These are phyloP conservation scores for Dermochelys coriacea DNA, from an alignment of 2,797 vertebrate species.

Conservation along the genomic window DNA sequence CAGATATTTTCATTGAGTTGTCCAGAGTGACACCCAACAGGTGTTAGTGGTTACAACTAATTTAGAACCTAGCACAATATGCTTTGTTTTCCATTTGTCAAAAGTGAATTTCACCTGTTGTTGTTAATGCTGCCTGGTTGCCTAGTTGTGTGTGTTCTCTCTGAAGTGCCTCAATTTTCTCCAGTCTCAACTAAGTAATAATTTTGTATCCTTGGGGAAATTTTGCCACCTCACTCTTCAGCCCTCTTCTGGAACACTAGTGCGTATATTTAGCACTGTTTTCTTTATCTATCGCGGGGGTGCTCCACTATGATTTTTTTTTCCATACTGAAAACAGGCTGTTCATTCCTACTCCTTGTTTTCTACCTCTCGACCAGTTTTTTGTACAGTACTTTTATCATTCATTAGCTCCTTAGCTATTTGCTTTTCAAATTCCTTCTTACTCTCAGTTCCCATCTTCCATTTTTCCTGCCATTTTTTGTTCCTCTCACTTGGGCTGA, in stretches of 20 bases:
- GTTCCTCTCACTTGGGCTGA: neutral
- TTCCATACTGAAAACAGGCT: neutral
- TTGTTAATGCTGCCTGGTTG: neutral
- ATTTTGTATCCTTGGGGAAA: neutral
- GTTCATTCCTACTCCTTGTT: neutral
- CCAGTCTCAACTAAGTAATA: accelerated
- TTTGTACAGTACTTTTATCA: no score
- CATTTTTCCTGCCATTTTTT: neutral
- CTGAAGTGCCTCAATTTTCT: neutral
- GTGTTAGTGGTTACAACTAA: slow-evolving; percentile 34
- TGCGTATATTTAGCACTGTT: neutral
- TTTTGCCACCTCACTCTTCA: neutral
- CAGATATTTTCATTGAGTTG: neutral
- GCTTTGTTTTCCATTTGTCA: neutral
- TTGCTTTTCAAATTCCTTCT: no score
- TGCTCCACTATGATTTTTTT: neutral
- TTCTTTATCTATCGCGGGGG: neutral
- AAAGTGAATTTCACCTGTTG: neutral
- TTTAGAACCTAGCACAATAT: neutral
- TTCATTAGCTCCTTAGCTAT: no score
- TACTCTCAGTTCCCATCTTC: neutral
- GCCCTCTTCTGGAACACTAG: neutral
- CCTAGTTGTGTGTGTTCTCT: neutral
- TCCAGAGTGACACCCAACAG: neutral
- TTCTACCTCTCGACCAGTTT: neutral